These are phyloP conservation scores for Palloptera scutellata DNA, from an alignment of 2,888 invertebrate species.

Conservation along the genomic window DNA sequence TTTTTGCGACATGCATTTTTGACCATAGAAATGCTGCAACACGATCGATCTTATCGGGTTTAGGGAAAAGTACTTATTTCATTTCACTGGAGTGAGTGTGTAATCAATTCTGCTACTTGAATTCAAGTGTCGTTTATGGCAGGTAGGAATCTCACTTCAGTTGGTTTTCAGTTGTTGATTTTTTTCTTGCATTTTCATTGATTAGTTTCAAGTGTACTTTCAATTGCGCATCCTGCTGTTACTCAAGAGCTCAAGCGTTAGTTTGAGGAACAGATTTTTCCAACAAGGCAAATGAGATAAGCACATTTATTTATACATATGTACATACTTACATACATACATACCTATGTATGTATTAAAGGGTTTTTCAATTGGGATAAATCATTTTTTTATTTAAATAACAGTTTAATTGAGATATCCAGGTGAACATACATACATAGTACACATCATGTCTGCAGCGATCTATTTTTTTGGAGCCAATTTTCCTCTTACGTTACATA, in stretches of 20 bases:
- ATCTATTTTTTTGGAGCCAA: too few species aligned
- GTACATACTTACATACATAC: too few species aligned
- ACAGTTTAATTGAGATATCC: too few species aligned
- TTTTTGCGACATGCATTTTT: not conserved
- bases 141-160: not conserved
- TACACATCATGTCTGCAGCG: too few species aligned
- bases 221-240: conserved; percentile 2
- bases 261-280: not conserved
- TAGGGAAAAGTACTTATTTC: not conserved
- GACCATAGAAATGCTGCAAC: conserved; percentile 2
- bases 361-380: too few species aligned
- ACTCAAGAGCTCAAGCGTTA: not conserved
- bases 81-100: not conserved
- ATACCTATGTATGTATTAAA: too few species aligned
- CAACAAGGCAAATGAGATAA: too few species aligned
- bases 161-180: not conserved
- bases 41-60: conserved; percentile 1
- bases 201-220: not conserved
- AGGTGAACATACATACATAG: too few species aligned
- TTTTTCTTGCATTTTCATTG: conserved; percentile 1
- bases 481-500: too few species aligned
- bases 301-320: too few species aligned
- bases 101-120: not conserved
- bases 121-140: not conserved
- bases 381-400: too few species aligned